Percentiles rank a stretch among this genome's conserved stretches.
These are phyloP conservation scores for Steinernema feltiae DNA, from an alignment of 1,140 invertebrate genomes.

Conservation along the genomic window DNA sequence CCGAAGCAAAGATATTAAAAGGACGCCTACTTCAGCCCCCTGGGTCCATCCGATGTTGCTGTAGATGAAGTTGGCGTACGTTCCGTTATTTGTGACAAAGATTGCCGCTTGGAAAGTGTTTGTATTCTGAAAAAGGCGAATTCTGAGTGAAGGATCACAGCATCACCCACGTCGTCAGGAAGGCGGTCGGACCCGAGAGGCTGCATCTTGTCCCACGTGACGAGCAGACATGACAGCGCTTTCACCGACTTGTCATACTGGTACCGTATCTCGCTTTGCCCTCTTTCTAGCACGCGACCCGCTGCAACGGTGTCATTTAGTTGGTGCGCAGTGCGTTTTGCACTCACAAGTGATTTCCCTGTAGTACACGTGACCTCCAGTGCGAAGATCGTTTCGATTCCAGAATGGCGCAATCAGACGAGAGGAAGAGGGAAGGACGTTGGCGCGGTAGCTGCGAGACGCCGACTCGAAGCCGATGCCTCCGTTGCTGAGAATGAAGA, in stretches of 20 bases:
- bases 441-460: constrained; percentile 43
- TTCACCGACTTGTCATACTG: constrained; percentile 55
- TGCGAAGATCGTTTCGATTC: constrained; percentile 55
- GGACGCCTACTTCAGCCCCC: constrained; percentile 50
- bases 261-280: constrained; percentile 57
- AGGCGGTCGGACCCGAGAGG: constrained; percentile 33
- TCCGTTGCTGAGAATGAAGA: constrained; percentile 50
- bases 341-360: constrained; percentile 35
- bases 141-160: constrained; percentile 22
- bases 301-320: constrained; percentile 36
- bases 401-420: constrained; percentile 54
- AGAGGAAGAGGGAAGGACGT: constrained; percentile 38
- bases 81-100: constrained; percentile 53
- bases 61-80: constrained; percentile 58
- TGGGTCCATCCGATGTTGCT: constrained; percentile 58
- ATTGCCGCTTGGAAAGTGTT: constrained; percentile 57
- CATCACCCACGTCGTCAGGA: constrained; percentile 40
- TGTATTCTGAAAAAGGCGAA: constrained; percentile 47
- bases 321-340: neutral
- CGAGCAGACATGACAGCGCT: constrained; percentile 44
- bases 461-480: constrained; percentile 53
- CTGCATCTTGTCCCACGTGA: constrained; percentile 58
- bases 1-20: constrained; percentile 21
- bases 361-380: constrained; percentile 54
- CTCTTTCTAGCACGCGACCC: constrained; percentile 52